Evolutionary conservation across 2,888 invertebrate genomes (phyloP), one percentile per base, ranked within the genome.

Genomic region (Calameuta pallipes): DNA sequence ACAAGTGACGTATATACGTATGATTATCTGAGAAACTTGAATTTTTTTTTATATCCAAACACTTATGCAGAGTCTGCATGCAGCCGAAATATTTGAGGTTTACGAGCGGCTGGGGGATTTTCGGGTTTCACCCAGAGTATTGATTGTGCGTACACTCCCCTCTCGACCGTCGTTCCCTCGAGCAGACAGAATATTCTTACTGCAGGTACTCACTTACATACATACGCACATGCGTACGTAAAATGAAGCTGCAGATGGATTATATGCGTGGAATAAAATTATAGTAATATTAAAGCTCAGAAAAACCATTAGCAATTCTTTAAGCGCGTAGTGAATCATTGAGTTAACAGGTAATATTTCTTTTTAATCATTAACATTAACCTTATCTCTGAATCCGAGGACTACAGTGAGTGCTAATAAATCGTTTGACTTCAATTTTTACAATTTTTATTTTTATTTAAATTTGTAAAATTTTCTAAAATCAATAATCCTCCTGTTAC

Each of bases 131-230:
- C 82, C 81, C 77, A 76, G 78, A 82, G 83, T 83, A 83, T 83
- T 83, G 83, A 83, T 83, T 83, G 83, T 82, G 83, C 83, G 83
- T 83, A 79, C 83, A 79, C 81, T 76, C 36, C 34, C 73, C 76
- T 35, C 41, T 73, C 15, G 73, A 13, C 23, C 75, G 56, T 75
- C 77, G 35, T 77, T 80, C 73, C 77, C 83, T 78, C 79, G 79
- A 77, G 79, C 82, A 76, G 78, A 71, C 78, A 71, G 79, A 83
- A 82, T 80, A 80, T 83, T 82, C 85, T 79, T 80, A 77, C 79
- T 79, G 74, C 79, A 80, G 79, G 77, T 79, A 78, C 70, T 78
- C 77, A 80, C 69, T 56, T 77, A 79, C 70, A 77, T 73, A 11
- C 71, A 76, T 37, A 76, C 73, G 81, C 79, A 75, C 77, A 36